A percentile compares a stretch with the other conserved stretches of the same genome.
These are phyloP conservation scores for Tricholaema leucomelas DNA, from an alignment of 2,113 vertebrate genomes.

Conservation along the genomic window DNA sequence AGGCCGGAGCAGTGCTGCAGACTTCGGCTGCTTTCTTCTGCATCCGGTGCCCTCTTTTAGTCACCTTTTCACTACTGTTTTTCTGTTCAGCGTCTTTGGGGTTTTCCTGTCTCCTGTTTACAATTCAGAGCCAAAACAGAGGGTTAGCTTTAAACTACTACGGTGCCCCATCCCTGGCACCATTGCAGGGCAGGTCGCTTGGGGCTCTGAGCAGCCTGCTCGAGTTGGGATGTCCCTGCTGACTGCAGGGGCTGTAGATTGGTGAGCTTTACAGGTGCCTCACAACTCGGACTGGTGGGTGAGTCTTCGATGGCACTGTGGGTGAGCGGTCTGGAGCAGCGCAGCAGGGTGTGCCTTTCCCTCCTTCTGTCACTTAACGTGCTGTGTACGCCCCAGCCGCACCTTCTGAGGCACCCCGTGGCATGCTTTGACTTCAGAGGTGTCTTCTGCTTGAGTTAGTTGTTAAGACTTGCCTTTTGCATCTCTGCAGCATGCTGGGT, in stretches of 20 bases:
- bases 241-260: rapidly evolving
- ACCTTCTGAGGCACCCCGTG: background rate
- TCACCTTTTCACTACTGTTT: too few relatives aligned
- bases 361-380: background rate
- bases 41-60: too few relatives aligned
- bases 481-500: background rate
- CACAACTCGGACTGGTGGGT: background rate
- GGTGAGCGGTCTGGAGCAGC: background rate
- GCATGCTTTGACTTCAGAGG: background rate
- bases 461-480: background rate
- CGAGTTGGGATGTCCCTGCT: background rate
- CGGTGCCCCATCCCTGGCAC: background rate
- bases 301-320: background rate
- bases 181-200: background rate
- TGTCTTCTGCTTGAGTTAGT: background rate
- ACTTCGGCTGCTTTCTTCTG: too few relatives aligned
- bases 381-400: background rate
- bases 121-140: too few relatives aligned
- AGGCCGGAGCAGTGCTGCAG: too few relatives aligned
- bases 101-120: too few relatives aligned
- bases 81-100: too few relatives aligned
- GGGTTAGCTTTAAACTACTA: too few relatives aligned
- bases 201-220: background rate
- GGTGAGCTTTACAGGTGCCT: background rate
- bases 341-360: background rate